Conservation (phyloP, 2,888 invertebrate genomes). For the Drosophila pseudotalamancana region DNA sequence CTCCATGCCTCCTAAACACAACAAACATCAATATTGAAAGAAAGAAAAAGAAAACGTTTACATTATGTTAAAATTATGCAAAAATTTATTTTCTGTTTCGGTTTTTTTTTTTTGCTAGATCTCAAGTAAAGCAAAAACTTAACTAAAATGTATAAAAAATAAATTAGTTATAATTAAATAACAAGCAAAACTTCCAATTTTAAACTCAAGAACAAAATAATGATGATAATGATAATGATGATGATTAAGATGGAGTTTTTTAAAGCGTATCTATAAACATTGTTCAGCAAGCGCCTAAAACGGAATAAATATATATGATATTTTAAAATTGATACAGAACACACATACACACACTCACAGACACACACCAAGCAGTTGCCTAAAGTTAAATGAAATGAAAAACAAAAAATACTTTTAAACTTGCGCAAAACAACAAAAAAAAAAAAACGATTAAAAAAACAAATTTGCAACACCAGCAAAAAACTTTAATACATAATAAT, state of each 20-base stretch:
- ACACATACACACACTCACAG: constrained; percentile 30
- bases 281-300: constrained; percentile 75
- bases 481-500: constrained; percentile 69
- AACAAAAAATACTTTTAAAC: constrained; percentile 51
- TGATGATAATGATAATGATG: constrained; percentile 34
- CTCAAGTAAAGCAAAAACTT: constrained; percentile 70
- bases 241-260: constrained; percentile 55
- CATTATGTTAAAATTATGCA: constrained; percentile 24
- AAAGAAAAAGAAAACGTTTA: constrained; percentile 13
- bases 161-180: constrained; percentile 65
- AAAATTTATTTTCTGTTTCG: constrained; percentile 31
- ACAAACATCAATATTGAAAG: constrained; percentile 33
- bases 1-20: constrained; percentile 68
- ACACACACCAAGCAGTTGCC: constrained; percentile 71
- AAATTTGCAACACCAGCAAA: constrained; percentile 70
- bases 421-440: constrained; percentile 38
- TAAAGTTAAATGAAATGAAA: constrained; percentile 45
- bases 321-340: constrained; percentile 40
- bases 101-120: constrained; percentile 63
- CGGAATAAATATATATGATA: constrained; percentile 43
- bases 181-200: constrained; percentile 71
- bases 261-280: constrained; percentile 70
- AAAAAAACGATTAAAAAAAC: constrained; percentile 25
- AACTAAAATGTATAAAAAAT: constrained; percentile 52
- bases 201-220: constrained; percentile 53